A percentile compares a stretch with the other conserved stretches of the same genome.
phyloP scores from a whole-genome alignment of 2,888 invertebrate species.

The Cephus nigrinus region DNA sequence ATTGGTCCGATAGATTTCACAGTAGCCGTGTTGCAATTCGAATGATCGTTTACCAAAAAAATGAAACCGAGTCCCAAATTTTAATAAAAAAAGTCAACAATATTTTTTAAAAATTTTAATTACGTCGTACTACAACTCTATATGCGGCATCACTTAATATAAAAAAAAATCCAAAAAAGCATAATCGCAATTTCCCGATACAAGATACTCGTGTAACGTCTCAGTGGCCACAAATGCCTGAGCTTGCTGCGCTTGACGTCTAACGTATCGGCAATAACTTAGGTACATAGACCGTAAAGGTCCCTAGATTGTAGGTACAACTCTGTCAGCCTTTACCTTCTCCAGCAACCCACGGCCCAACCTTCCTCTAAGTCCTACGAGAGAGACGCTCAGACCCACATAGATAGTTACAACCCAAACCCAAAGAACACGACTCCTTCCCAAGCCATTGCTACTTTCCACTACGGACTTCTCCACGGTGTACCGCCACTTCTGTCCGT shows the following conservation, averaged over 20 bases:
- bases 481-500: neutral
- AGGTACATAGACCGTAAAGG: conserved; percentile 27
- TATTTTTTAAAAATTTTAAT: conserved; percentile 4
- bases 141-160: neutral
- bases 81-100: neutral
- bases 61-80: no score
- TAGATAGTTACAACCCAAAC: neutral
- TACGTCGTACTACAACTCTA: conserved; percentile 2
- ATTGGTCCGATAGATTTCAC: neutral
- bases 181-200: no score
- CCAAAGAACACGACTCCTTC: neutral
- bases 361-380: no score
- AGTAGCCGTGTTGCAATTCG: neutral
- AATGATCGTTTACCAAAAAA: neutral
- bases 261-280: conserved; percentile 58
- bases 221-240: conserved; percentile 13
- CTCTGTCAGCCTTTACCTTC: no score
- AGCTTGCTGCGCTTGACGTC: conserved; percentile 49
- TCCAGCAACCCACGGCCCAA: no score
- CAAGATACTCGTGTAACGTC: conserved; percentile 11
- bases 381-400: neutral
- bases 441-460: neutral
- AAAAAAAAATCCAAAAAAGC: neutral
- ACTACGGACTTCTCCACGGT: neutral
- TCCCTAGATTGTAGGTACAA: no score